phyloP scores from a whole-genome alignment of 2,113 vertebrate genomes.

The Phrynosoma blainvillii region DNA sequence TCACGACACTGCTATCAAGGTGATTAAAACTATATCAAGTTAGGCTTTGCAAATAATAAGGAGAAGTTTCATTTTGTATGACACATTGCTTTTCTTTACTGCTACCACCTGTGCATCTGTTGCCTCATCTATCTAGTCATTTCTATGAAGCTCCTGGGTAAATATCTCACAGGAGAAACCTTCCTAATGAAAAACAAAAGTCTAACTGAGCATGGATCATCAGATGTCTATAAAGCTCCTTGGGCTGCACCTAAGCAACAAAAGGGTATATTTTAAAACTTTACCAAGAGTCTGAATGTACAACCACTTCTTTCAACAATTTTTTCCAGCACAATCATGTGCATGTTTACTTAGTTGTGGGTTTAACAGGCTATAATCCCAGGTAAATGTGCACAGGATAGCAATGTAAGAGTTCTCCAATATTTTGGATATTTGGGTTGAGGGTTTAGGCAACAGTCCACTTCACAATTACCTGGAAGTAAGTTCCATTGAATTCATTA shows the following conservation, averaged over 20 bases:
- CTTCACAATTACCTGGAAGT: neutral
- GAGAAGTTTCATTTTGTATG: constrained; percentile 14
- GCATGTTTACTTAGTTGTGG: neutral
- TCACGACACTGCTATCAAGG: neutral
- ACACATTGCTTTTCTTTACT: neutral
- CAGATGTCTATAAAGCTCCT: neutral
- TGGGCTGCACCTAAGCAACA: neutral
- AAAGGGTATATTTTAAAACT: neutral
- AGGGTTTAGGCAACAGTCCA: neutral
- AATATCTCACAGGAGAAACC: constrained; percentile 6
- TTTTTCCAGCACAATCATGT: neutral
- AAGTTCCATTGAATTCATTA: neutral
- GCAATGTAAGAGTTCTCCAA: neutral
- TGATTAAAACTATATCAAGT: constrained; percentile 29
- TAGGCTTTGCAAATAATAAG: constrained; percentile 8
- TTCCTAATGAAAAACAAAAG: constrained; percentile 23
- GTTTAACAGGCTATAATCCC: neutral
- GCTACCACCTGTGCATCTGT: neutral
- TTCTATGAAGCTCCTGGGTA: neutral
- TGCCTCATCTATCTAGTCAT: constrained; percentile 20
- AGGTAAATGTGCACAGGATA: neutral
- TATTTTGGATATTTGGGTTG: neutral
- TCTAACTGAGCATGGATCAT: constrained; percentile 12
- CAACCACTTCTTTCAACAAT: neutral
- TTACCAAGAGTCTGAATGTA: neutral